Evolutionary conservation across 2,888 invertebrate genomes (phyloP), one percentile per base, ranked within the genome.

Genomic region (Diplazon laetatorius): DNA sequence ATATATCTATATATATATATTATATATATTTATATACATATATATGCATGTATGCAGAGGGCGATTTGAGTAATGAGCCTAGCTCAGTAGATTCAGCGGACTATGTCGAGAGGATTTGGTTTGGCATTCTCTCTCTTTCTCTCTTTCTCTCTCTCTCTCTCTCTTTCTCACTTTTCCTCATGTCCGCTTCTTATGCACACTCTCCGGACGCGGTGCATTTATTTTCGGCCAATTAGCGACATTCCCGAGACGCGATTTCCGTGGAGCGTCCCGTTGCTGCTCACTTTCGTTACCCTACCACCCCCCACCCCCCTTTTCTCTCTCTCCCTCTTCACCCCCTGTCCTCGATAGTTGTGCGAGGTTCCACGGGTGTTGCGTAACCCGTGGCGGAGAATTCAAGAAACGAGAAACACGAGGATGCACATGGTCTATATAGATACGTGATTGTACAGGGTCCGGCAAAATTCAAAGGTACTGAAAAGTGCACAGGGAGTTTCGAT

Each of bases 161-260:
- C n/a, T n/a, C n/a, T n/a, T n/a, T n/a, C n/a, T n/a, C n/a, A n/a
- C n/a, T n/a, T n/a, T n/a, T n/a, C n/a, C n/a, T n/a, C n/a, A n/a
- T n/a, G n/a, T n/a, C n/a, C n/a, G n/a, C n/a, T n/a, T n/a, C n/a
- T n/a, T n/a, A n/a, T n/a, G n/a, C n/a, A n/a, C n/a, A n/a, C 9
- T 37, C 62, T 30, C 72, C 72, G n/a, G 81, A 81, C 85, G 82
- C 80, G 83, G 74, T 82, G 82, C 85, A 88, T 88, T 89, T 87
- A 88, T 89, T 89, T 89, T 86, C 84, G 88, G 87, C 87, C 88
- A 89, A 89, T 89, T 89, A 89, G 86, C 85, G 84, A 76, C 85
- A 88, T 89, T 88, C 87, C 69, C 83, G 87, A 83, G 70, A 65
- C 87, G 80, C 83, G 39, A 60, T 30, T 12, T 22, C 6, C 66